phyloP scores from a whole-genome alignment of 2,113 vertebrate species.

The Pterocles gutturalis region DNA sequence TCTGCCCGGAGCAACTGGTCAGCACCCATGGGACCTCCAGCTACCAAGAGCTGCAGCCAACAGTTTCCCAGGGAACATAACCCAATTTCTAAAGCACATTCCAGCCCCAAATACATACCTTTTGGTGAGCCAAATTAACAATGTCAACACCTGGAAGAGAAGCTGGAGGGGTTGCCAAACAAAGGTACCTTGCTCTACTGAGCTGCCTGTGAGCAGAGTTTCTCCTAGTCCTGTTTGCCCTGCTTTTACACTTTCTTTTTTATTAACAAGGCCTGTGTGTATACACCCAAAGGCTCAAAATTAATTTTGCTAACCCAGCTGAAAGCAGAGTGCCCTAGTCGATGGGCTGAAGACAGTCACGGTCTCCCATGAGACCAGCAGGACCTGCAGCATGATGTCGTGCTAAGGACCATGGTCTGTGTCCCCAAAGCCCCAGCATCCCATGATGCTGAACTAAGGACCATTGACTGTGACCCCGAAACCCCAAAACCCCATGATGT shows the following conservation, averaged over 20 bases:
- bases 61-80: neutral
- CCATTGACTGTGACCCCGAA: accelerated
- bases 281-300: too few species aligned
- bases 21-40: neutral
- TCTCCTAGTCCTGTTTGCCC: too few species aligned
- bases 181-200: neutral
- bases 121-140: neutral
- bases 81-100: accelerated
- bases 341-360: neutral
- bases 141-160: neutral
- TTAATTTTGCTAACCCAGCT: too few species aligned
- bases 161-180: neutral
- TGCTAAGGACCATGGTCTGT: neutral
- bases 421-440: too few species aligned
- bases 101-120: neutral
- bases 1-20: neutral
- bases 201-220: neutral
- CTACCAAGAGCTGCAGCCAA: neutral
- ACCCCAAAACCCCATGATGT: accelerated
- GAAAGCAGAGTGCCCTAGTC: neutral
- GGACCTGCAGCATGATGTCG: neutral
- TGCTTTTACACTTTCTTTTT: too few species aligned
- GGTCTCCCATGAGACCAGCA: accelerated
- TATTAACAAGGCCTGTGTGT: too few species aligned
- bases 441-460: neutral